Evolutionary conservation across 92 coral and sea anemone species (phyloP), one percentile per base, ranked within the genome.

Genomic region (Nematostella vectensis): DNA sequence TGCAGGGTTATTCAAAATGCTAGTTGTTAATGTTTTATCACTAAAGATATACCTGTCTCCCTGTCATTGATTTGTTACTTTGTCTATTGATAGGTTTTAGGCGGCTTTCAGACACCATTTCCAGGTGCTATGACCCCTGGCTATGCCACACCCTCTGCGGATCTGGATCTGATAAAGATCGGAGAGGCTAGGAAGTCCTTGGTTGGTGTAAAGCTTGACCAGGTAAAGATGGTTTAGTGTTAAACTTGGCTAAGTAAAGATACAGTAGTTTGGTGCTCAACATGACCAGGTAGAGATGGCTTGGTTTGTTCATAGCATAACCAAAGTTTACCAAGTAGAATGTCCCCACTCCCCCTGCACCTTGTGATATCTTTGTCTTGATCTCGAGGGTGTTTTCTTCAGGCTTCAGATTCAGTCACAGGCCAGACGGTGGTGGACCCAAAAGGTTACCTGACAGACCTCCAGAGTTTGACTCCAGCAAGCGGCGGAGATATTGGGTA

Each of bases 341-440:
- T 16, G 48, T 43, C 8, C 48, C 21, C 21, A n/a, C n/a, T n/a
- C n/a, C n/a, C n/a, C n/a, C n/a, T n/a, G n/a, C n/a, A n/a, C n/a
- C n/a, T n/a, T n/a, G n/a, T n/a, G n/a, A n/a, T n/a, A n/a, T n/a
- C n/a, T n/a, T n/a, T n/a, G n/a, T n/a, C n/a, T n/a, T n/a, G n/a
- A n/a, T n/a, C n/a, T n/a, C n/a, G n/a, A n/a, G n/a, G n/a, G n/a
- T n/a, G n/a, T n/a, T 50, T 51, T 15, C 49, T 52, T 15, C 55
- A 85, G 89, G 97, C 97, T 2, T 89, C 97, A 40, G 97, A 89
- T 72, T 89, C 97, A 25, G 97, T 89, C 38, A 69, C 87, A 6
- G 97, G 97, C 15, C 97, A 89, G 58, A 89, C 97, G 0, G 97
- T 89, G 1, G 97, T 89, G 27, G 97, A 89, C 59, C 97, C 97